phyloP scores from a whole-genome alignment of 2,888 invertebrate genomes.

The Tipula unca region DNA sequence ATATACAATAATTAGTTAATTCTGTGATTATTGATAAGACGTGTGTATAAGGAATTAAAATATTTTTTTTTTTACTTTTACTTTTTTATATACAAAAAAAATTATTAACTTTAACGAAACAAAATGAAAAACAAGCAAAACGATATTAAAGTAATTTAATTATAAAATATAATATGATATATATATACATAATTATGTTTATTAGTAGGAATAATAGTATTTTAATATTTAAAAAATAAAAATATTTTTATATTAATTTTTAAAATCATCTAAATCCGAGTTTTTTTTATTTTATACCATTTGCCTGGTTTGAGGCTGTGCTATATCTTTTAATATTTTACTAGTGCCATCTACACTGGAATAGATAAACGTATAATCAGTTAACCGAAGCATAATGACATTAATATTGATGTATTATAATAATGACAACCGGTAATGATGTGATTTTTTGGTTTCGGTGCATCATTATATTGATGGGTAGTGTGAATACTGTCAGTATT shows the following conservation, averaged over 20 bases:
- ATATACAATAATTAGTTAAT: neutral
- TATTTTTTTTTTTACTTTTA: neutral
- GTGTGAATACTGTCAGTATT: too few species aligned
- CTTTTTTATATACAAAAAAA: neutral
- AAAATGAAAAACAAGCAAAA: neutral
- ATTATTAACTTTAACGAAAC: neutral
- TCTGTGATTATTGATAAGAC: slow-evolving; percentile 14
- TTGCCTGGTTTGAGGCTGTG: neutral
- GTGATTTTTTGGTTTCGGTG: too few species aligned
- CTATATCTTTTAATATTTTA: neutral
- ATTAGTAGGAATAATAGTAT: neutral
- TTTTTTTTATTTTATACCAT: neutral
- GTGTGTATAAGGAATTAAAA: neutral
- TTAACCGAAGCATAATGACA: too few species aligned
- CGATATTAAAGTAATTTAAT: neutral
- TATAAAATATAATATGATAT: neutral
- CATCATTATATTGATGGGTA: too few species aligned
- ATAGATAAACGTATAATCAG: too few species aligned
- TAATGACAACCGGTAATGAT: too few species aligned
- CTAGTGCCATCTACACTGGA: neutral
- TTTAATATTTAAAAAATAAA: neutral
- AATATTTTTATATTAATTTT: neutral
- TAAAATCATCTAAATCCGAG: neutral
- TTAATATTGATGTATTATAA: too few species aligned
- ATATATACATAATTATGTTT: neutral